phyloP scores from a whole-genome alignment of 2,888 invertebrate species.

The Drosophila siamana region DNA sequence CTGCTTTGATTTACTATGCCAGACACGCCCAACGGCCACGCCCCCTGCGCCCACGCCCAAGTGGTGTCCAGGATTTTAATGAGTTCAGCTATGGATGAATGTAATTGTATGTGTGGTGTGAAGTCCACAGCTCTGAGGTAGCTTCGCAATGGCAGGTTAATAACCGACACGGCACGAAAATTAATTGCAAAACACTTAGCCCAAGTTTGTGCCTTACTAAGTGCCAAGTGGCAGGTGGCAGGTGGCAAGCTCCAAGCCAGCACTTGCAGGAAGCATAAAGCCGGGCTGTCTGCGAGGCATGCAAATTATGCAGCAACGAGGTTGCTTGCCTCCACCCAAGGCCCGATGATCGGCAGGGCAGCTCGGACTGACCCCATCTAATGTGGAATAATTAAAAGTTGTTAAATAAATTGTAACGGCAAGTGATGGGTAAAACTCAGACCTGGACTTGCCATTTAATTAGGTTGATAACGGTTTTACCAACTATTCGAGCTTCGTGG shows the following conservation, averaged over 20 bases:
- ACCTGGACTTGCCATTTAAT: constrained; percentile 56
- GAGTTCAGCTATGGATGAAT: constrained; percentile 33
- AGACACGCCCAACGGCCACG: constrained; percentile 53
- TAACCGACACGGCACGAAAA: constrained; percentile 76
- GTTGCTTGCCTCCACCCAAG: neutral
- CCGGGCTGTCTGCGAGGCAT: constrained; percentile 32
- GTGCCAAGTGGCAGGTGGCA: constrained; percentile 22
- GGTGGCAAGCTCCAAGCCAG: constrained; percentile 6
- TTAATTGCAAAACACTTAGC: constrained; percentile 80
- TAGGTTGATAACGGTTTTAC: constrained; percentile 57
- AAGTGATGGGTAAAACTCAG: constrained; percentile 11
- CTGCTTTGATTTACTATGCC: constrained; percentile 62
- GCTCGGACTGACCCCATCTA: constrained; percentile 22
- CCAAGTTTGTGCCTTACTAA: constrained; percentile 29
- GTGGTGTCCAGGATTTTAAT: constrained; percentile 42
- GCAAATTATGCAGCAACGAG: constrained; percentile 65
- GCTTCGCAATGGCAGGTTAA: constrained; percentile 68
- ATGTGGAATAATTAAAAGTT: constrained; percentile 51
- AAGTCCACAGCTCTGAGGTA: constrained; percentile 3
- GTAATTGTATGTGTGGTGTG: neutral
- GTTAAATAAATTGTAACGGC: constrained; percentile 53
- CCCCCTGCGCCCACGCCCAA: constrained; percentile 13
- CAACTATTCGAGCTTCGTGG: constrained; percentile 40
- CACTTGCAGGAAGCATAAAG: constrained; percentile 56
- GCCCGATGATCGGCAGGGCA: neutral